Evolutionary conservation across 2,888 invertebrate genomes (phyloP).

Genomic region (Aradus depressus): DNA sequence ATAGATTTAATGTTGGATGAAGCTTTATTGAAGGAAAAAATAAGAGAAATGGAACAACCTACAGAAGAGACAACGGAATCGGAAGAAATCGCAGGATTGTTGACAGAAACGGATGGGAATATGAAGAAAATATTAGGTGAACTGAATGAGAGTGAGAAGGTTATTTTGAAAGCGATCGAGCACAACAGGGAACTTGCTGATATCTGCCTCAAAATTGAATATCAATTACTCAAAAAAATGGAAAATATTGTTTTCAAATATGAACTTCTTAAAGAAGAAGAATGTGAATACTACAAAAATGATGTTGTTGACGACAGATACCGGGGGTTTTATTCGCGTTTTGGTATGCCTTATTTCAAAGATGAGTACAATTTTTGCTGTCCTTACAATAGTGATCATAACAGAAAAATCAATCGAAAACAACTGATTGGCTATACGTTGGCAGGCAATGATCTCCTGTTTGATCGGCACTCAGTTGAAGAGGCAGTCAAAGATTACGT

Average conservation of each 20-base stretch:
- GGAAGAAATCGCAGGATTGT: too few relatives aligned
- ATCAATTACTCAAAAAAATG: background rate
- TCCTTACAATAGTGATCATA: slow-evolving; percentile 3
- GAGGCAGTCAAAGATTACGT: slow-evolving; percentile 4
- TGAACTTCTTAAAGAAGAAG: background rate
- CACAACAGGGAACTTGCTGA: slow-evolving; percentile 2
- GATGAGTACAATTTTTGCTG: slow-evolving; percentile 5
- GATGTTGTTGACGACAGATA: background rate
- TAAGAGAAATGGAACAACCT: too few relatives aligned
- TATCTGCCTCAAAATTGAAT: background rate
- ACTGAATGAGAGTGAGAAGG: background rate
- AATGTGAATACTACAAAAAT: background rate
- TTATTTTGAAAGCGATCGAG: slow-evolving; percentile 2
- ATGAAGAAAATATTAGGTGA: too few relatives aligned
- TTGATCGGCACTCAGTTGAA: background rate
- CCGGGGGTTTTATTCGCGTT: slow-evolving; percentile 4
- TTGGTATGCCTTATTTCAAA: slow-evolving; percentile 7
- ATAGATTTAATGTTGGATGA: slow-evolving; percentile 2
- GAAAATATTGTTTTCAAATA: slow-evolving; percentile 1
- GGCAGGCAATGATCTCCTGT: background rate
- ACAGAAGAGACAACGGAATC: too few relatives aligned
- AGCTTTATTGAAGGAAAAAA: slow-evolving; percentile 6
- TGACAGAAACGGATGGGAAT: too few relatives aligned
- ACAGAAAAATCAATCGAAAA: background rate
- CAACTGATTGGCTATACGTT: slow-evolving; percentile 6